Evolutionary conservation across 2,797 vertebrate genomes (phyloP), one percentile per base, ranked within the genome.

Genomic region (Rhinoraja longicauda): DNA sequence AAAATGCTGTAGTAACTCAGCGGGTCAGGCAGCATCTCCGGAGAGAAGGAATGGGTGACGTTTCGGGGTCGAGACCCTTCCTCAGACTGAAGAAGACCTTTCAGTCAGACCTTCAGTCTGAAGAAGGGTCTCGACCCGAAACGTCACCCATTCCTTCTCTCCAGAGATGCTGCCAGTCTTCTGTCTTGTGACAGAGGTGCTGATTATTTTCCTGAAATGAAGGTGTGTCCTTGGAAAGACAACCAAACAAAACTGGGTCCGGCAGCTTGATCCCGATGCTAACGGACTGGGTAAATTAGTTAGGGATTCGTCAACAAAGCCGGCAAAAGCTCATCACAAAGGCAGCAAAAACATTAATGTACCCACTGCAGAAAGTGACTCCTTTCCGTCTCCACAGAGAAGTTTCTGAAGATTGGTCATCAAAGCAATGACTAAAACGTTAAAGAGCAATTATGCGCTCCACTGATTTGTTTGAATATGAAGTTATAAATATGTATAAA

Each of bases 401-500:
- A 32, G 32, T 21, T 32, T 24, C 17, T 36, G 32, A 88, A 88
- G 84, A 67, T 88, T 15, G n/a, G 59, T 67, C 62, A 88, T 36
- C 84, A 88, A 67, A 67, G 59, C 59, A 21, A 32, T 36, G n/a
- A 88, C 84, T 67, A 88, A 88, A 88, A 88, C 21, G 84, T 88
- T 88, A 67, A 88, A 88, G 84, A 36, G 84, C 62, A 88, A 88
- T 88, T 88, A 88, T 88, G 59, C 62, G 64, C 84, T 88, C 64
- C 84, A 88, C 13, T 88, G 84, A 67, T 88, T 88, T 36, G 59
- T 36, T 88, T 88, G 59, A 88, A 88, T 67, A 67, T 67, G 32
- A 88, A 88, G 84, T 67, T 88, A 67, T 88, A 88, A 88, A 88
- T 88, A 88, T 88, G n/a, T 64, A 88, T 88, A 32, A 88, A 88